Evolutionary conservation across 1,140 invertebrate species (phyloP), one percentile per base, ranked within the genome.

Genomic region (Drosophila elegans): DNA sequence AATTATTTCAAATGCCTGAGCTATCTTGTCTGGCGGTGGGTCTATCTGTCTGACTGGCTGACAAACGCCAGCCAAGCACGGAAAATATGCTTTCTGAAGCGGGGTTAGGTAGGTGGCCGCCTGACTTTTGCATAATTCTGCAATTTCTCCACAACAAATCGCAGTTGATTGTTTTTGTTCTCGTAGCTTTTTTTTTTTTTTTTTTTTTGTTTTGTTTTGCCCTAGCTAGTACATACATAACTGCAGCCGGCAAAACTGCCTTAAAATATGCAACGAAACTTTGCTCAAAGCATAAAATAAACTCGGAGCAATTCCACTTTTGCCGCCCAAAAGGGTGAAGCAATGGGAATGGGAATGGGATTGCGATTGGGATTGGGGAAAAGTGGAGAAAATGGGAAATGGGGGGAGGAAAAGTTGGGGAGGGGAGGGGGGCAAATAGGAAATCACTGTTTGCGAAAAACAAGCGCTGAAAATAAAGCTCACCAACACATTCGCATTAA

Each of bases 231-330:
- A 77, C 74, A 77, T 81, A 82, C 79, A 81, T 81, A 81, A 82
- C 78, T 81, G 79, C 55, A 80, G 56, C 56, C 74, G 78, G 75
- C 80, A 84, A 74, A 84, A 76, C 80, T 85, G 80, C 83, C 83
- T 83, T 88, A 88, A 88, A 88, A 88, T 88, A 88, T 88, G 83
- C 83, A 88, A 88, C 84, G 83, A 83, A 88, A 88, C 84, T 89
- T 88, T 88, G 84, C 83, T 88, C 83, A 88, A 89, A 89, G 83
- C 83, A 83, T 89, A 88, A 88, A 88, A 88, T 88, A 86, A 88
- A 88, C 83, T 88, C 61, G 62, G 60, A 82, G 72, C 83, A 83
- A 88, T 86, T 86, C 83, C 79, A 88, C 83, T 83, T 83, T 73
- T 76, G 56, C 64, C 51, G 45, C 32, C 54, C 72, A 54, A 57